phyloP scores from a whole-genome alignment of 2,888 invertebrate genomes.

The Trissoscelio sp. region DNA sequence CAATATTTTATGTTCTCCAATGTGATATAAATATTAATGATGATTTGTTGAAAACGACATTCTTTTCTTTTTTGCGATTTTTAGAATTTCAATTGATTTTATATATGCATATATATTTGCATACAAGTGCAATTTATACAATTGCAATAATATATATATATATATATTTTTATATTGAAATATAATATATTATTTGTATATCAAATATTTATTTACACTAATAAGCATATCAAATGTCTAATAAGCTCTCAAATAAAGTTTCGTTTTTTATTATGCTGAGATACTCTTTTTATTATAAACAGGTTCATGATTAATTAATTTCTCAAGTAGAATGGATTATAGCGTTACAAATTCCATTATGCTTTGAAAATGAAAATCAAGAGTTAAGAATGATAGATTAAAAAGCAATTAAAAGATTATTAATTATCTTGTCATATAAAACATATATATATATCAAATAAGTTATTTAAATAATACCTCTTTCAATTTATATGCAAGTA shows the following conservation, averaged over 20 bases:
- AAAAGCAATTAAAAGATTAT: constrained; percentile 9
- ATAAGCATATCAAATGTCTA: neutral
- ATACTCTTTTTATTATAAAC: constrained; percentile 14
- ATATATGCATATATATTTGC: too few species aligned
- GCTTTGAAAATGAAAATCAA: constrained; percentile 14
- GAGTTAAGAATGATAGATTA: constrained; percentile 8
- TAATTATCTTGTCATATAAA: too few species aligned
- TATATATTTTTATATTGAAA: too few species aligned
- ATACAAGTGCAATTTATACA: too few species aligned
- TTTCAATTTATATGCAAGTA: constrained; percentile 9
- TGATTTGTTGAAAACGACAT: constrained; percentile 27
- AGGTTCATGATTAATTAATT: constrained; percentile 36
- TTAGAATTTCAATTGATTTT: neutral
- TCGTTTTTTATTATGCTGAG: neutral
- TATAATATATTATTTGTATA: neutral
- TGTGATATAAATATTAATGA: constrained; percentile 46
- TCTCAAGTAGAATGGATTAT: constrained; percentile 10
- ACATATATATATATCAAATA: too few species aligned
- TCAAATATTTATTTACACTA: neutral
- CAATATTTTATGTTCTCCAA: constrained; percentile 37
- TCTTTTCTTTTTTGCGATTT: constrained; percentile 11
- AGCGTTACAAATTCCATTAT: constrained; percentile 48
- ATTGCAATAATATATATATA: too few species aligned
- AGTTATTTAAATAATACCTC: neutral
- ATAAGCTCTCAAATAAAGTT: constrained; percentile 4